Evolutionary conservation across 2,888 invertebrate genomes (phyloP), one percentile per base, ranked within the genome.

Genomic region (Melinaea menophilus): DNA sequence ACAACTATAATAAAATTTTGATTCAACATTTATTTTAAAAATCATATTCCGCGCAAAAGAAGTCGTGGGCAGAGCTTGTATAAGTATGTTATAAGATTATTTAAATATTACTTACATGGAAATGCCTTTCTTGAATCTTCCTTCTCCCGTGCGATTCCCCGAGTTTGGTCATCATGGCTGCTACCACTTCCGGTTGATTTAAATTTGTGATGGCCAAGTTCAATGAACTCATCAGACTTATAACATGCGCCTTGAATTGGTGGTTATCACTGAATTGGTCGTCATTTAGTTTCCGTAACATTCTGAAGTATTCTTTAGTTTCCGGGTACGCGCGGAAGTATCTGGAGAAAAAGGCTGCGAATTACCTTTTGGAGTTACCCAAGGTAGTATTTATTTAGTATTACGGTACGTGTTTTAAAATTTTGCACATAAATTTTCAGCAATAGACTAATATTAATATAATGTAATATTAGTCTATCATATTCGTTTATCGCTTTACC

Each of bases 231-330:
- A 89, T 86, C 0, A 88, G 71, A 62, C 78, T 84, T 5, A 84
- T 75, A 1, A 82, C 78, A 65, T 89, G 88, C 0, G 86, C 86
- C 60, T 76, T 79, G 65, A 88, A 88, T 56, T 77, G 77, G 4
- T 72, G 64, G 48, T 76, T 83, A 2, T 62, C 59, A 0, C 60
- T 63, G 48, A 82, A 76, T 47, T 82, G 72, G 0, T 79, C 78
- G 56, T 82, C 81, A 0, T 76, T 63, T 2, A 80, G 45, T 45
- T 77, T 70, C 2, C 63, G 73, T 13, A 90, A 70, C 63, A 74
- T 71, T 66, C 75, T 80, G 76, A 90, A 89, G 68, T 78, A 83
- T 3, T 73, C 66, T 62, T 81, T 79, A 0, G 80, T 71, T 55
- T 77, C 70, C 4, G 84, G 84, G 34, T 82, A 76, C 2, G 75